Evolutionary conservation across 2,888 invertebrate genomes (phyloP).

Genomic region (Agonum fuliginosum): DNA sequence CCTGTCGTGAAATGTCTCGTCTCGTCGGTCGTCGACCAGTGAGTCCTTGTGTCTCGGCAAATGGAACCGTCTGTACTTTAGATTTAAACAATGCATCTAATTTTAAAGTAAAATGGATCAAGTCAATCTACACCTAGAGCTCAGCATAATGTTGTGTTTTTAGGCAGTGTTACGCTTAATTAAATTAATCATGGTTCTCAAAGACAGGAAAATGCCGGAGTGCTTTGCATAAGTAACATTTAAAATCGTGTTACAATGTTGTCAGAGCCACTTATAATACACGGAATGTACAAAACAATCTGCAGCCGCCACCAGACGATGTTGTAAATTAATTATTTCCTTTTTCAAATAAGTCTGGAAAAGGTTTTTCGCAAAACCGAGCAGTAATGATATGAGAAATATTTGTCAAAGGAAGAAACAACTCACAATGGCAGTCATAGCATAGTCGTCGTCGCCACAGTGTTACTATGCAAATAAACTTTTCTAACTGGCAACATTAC

Average conservation of each 20-base stretch:
- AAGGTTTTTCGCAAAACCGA: slow-evolving; percentile 32
- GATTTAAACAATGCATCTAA: slow-evolving; percentile 48
- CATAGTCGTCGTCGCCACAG: neutral
- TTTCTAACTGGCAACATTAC: slow-evolving; percentile 34
- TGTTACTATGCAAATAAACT: slow-evolving; percentile 16
- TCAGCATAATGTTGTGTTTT: slow-evolving; percentile 40
- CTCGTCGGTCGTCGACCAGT: neutral
- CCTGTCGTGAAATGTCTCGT: slow-evolving; percentile 31
- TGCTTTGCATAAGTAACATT: slow-evolving; percentile 27
- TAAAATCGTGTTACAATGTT: slow-evolving; percentile 10
- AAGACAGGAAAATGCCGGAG: slow-evolving; percentile 1
- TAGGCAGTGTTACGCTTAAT: slow-evolving; percentile 33
- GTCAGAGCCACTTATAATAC: neutral
- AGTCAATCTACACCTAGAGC: slow-evolving; percentile 43
- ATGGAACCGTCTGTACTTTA: slow-evolving; percentile 37
- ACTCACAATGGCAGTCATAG: neutral
- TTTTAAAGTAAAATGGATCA: slow-evolving; percentile 47
- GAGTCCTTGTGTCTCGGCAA: slow-evolving; percentile 12
- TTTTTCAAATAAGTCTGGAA: slow-evolving; percentile 22
- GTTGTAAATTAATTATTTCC: slow-evolving; percentile 43
- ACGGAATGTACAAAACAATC: slow-evolving; percentile 11
- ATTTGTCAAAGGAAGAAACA: slow-evolving; percentile 19
- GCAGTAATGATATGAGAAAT: slow-evolving; percentile 33
- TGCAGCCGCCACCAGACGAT: slow-evolving; percentile 17
- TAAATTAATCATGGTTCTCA: slow-evolving; percentile 36